A percentile compares a stretch with the other conserved stretches of the same genome.
Evolutionary conservation across 2,888 invertebrate species (phyloP).

Genomic region (Aquatica leii): DNA sequence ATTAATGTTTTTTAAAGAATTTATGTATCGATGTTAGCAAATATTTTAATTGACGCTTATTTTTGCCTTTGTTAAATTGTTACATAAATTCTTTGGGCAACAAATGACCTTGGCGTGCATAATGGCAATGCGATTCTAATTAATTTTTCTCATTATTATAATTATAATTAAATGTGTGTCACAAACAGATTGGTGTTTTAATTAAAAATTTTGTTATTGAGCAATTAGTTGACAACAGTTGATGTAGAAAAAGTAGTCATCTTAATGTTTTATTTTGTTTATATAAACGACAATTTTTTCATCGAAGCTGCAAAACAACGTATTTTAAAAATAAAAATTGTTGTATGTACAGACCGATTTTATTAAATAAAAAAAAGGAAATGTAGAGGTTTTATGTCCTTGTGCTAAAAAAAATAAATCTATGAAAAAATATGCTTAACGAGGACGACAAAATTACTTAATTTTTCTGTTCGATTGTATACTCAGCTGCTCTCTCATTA

Average conservation of each 20-base stretch:
- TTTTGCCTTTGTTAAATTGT: slow-evolving; percentile 6
- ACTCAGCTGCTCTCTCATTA: slow-evolving; percentile 69
- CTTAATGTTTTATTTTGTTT: neutral
- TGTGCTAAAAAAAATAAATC: too few species aligned
- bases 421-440: too few species aligned
- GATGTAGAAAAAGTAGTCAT: neutral
- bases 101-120: slow-evolving; percentile 27
- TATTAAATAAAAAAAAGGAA: slow-evolving; percentile 5
- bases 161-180: slow-evolving; percentile 9
- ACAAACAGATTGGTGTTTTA: neutral
- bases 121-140: slow-evolving; percentile 24
- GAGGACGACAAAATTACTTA: neutral
- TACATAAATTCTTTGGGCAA: slow-evolving; percentile 13
- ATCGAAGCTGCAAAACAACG: slow-evolving; percentile 29
- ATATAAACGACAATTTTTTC: slow-evolving; percentile 14
- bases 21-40: neutral
- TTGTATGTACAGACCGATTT: slow-evolving; percentile 31
- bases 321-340: slow-evolving; percentile 15
- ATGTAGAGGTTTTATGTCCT: neutral
- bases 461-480: slow-evolving; percentile 15
- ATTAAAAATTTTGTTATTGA: neutral
- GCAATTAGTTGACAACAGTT: too few species aligned
- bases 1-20: neutral
- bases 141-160: too few species aligned
- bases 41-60: neutral